These are phyloP conservation scores for Acrobeloides nanus DNA, from an alignment of 2,888 invertebrate genomes.

Conservation along the genomic window DNA sequence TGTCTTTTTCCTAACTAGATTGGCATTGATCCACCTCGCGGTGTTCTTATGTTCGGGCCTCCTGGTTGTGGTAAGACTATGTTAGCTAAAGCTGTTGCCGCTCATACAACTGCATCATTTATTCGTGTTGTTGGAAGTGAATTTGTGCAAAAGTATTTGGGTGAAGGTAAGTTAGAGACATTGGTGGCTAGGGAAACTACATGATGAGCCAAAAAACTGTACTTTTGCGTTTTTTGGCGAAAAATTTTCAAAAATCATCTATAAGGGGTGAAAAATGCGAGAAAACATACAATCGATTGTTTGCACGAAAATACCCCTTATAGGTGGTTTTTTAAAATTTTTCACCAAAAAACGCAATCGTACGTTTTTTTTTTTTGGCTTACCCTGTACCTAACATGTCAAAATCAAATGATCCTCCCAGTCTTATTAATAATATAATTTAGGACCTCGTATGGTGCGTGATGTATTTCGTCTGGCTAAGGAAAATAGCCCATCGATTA, in stretches of 20 bases:
- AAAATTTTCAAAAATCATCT: no score
- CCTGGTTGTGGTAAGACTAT: conserved; percentile 98
- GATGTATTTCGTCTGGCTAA: conserved; percentile 97
- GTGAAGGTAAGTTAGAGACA: conserved; percentile 69
- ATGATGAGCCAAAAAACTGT: no score
- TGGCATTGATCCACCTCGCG: conserved; percentile 95
- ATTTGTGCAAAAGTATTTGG: conserved; percentile 97
- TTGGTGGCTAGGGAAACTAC: no score
- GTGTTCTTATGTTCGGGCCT: conserved; percentile 98
- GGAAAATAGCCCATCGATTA: conserved; percentile 97
- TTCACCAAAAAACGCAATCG: no score
- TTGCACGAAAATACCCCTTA: no score
- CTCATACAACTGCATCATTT: conserved; percentile 70
- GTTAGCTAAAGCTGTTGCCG: conserved; percentile 72
- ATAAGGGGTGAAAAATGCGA: no score
- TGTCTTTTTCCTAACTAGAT: conserved; percentile 53
- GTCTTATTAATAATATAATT: conserved; percentile 1
- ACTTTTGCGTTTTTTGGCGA: no score
- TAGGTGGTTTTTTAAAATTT: no score
- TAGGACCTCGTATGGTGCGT: conserved; percentile 89
- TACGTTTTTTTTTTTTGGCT: background rate
- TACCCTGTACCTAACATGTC: background rate
- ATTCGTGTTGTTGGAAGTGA: conserved; percentile 98
- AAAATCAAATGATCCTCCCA: no score
- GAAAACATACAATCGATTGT: no score